These are phyloP conservation scores for Nomada goodeniana DNA, from an alignment of 2,888 invertebrate species.

Conservation along the genomic window DNA sequence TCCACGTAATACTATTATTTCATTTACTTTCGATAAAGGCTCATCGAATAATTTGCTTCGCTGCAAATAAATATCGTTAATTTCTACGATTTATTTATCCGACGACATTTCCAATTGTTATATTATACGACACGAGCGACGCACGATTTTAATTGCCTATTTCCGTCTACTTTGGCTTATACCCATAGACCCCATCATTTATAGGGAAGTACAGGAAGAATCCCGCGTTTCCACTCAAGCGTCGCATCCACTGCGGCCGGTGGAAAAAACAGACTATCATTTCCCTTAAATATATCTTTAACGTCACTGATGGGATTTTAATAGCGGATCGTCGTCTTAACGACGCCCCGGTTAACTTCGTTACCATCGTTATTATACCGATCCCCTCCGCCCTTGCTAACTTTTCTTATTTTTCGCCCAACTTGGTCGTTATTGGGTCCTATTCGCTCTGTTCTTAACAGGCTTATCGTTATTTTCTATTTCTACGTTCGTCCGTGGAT, in stretches of 20 bases:
- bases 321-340: slow-evolving; percentile 64
- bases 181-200: slow-evolving; percentile 30
- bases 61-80: too few species aligned
- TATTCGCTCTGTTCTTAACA: slow-evolving; percentile 40
- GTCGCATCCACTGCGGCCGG: neutral
- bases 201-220: slow-evolving; percentile 6
- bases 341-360: slow-evolving; percentile 58
- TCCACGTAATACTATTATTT: too few species aligned
- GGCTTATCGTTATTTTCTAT: slow-evolving; percentile 20
- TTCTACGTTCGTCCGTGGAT: neutral
- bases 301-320: slow-evolving; percentile 63
- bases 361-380: slow-evolving; percentile 59
- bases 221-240: neutral
- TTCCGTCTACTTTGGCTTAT: neutral
- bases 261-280: slow-evolving; percentile 44
- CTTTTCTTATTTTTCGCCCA: slow-evolving; percentile 48
- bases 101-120: too few species aligned
- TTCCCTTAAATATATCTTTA: slow-evolving; percentile 57
- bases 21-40: too few species aligned
- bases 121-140: neutral
- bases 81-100: too few species aligned
- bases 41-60: too few species aligned
- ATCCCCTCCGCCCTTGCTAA: slow-evolving; percentile 38
- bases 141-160: slow-evolving; percentile 22
- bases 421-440: slow-evolving; percentile 51